Conservation (phyloP, 2,113 vertebrate genomes). For the Anthoscopus minutus region DNA sequence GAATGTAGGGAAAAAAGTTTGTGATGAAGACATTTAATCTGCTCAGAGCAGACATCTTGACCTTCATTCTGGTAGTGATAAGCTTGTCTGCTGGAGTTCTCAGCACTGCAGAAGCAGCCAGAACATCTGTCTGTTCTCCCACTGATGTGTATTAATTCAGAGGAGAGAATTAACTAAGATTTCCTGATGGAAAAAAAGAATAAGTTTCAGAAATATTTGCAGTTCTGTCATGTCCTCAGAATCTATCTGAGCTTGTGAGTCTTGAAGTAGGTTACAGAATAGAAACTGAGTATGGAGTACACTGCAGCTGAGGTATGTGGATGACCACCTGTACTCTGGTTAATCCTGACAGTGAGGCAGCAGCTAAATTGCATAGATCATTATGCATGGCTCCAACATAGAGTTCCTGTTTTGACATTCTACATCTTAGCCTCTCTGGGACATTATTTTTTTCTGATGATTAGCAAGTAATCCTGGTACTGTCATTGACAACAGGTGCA, state of each 20-base stretch:
- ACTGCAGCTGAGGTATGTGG: not conserved
- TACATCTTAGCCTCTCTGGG: not conserved
- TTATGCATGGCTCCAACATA: accelerated
- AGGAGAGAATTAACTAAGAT: not conserved
- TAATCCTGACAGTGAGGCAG: not conserved
- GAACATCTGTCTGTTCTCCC: not conserved
- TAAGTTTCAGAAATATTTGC: not conserved
- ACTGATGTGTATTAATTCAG: not conserved
- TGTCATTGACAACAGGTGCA: not conserved
- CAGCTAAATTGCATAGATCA: not conserved
- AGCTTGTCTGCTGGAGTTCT: not conserved
- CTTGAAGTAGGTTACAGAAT: not conserved
- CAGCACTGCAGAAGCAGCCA: not conserved
- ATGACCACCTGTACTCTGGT: not conserved
- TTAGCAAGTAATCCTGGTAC: not conserved
- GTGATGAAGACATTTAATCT: not conserved
- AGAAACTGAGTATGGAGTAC: not conserved
- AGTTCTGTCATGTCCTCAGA: not conserved
- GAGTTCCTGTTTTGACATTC: not conserved
- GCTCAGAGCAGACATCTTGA: not conserved
- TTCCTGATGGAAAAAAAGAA: not conserved
- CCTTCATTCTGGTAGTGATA: not conserved
- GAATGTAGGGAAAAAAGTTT: not conserved
- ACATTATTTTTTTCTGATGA: not conserved
- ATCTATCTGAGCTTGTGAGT: not conserved